A percentile compares a stretch with the other conserved stretches of the same genome.
phyloP scores from a whole-genome alignment of 2,888 invertebrate species.

The Congeria kusceri region DNA sequence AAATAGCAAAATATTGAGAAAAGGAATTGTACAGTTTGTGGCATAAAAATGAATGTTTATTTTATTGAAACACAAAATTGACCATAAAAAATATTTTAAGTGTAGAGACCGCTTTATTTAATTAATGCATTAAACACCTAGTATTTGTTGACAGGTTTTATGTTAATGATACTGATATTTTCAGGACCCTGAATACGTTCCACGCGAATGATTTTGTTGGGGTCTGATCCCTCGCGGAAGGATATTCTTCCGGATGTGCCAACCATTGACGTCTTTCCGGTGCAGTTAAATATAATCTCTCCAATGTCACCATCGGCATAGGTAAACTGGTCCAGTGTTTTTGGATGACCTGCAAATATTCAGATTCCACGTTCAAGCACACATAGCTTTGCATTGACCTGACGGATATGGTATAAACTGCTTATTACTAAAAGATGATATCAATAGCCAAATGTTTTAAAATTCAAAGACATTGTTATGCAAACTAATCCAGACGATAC shows the following conservation, averaged over 20 bases:
- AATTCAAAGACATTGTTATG: no score
- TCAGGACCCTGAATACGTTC: constrained; percentile 42
- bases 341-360: constrained; percentile 32
- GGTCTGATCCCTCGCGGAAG: constrained; percentile 42
- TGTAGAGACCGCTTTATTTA: no score
- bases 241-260: constrained; percentile 41
- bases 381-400: no score
- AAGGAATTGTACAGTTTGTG: not conserved
- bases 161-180: not conserved
- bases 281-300: constrained; percentile 44
- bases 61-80: no score
- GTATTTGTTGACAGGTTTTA: not conserved
- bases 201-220: constrained; percentile 39
- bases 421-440: no score
- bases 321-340: constrained; percentile 46
- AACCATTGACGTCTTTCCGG: constrained; percentile 30
- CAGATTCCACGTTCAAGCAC: no score
- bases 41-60: no score
- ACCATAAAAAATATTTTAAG: no score
- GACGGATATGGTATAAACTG: no score
- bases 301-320: constrained; percentile 48
- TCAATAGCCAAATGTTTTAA: no score
- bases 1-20: no score
- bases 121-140: not conserved
- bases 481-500: no score